Evolutionary conservation across 2,113 vertebrate genomes (phyloP), one percentile per base, ranked within the genome.

Genomic region (Equus quagga): DNA sequence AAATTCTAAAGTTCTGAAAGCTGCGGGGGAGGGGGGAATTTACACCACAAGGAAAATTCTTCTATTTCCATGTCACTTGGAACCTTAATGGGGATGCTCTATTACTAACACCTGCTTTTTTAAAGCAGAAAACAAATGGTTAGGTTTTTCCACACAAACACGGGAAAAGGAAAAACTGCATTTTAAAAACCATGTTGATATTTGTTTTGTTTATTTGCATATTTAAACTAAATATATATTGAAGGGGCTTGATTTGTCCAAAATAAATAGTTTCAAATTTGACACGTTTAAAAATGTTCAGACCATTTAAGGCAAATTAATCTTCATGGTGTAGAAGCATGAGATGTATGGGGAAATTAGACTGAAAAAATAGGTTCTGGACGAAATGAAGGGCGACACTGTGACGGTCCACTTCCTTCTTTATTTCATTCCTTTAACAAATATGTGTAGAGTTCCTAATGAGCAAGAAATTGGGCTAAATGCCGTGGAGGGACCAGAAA

Each of bases 121-220:
- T 46, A 49, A 93, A 65, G 14, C 62, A 73, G 26, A 72, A 82
- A 87, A 92, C 69, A 96, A 84, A 79, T 89, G 54, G 58, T 92
- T 78, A 94, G 26, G 23, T 79, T 97, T 97, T 67, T 28, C 56
- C 73, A 36, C 51, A 79, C 15, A 96, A 84, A 86, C 28, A 51
- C 2, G 94, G 28, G 72, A 73, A 95, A 84, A 85, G 56, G 69
- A 26, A 73, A 92, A 94, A 56, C 15, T 72, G 12, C 23, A 24
- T 70, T 64, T 87, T 44, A 60, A 83, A 94, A 95, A 56, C n/a
- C 24, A 1, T 54, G 44, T 84, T 94, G 23, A 13, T 28, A 86
- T 93, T 94, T 64, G 51, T 93, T 94, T 88, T 46, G 54, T n/a
- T 90, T 87, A 76, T 88, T 87, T 96, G 64, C 31, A 46, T 82